Conservation (phyloP, 2,888 invertebrate species). For the Pomacea canaliculata region DNA sequence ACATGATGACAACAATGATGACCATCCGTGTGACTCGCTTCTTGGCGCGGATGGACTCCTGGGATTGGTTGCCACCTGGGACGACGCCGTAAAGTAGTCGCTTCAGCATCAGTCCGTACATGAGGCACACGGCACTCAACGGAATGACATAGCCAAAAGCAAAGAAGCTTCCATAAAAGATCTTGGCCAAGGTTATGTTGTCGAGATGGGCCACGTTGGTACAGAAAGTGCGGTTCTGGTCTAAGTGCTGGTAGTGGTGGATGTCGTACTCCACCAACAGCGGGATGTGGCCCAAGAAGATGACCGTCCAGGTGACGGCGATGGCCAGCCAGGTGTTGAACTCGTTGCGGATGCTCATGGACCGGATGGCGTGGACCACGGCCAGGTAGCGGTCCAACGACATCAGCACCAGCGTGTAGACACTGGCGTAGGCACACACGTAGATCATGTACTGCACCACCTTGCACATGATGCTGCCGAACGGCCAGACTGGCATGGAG, state of each 20-base stretch:
- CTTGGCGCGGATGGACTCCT: conserved; percentile 86
- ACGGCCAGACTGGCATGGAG: conserved; percentile 88
- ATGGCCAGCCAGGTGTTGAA: conserved; percentile 85
- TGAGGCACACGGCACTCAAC: conserved; percentile 84
- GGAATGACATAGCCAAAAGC: conserved; percentile 90
- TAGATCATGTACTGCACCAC: conserved; percentile 91
- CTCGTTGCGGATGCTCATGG: conserved; percentile 87
- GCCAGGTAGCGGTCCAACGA: conserved; percentile 91
- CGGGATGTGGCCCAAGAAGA: conserved; percentile 70
- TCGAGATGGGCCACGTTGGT: conserved; percentile 38
- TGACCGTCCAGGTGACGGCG: conserved; percentile 83
- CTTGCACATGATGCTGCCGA: conserved; percentile 91
- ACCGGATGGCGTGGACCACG: conserved; percentile 91
- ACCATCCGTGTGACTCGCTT: conserved; percentile 93
- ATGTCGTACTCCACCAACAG: conserved; percentile 57
- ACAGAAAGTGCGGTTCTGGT: conserved; percentile 57
- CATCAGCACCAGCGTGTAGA: conserved; percentile 94
- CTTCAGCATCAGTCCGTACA: conserved; percentile 91
- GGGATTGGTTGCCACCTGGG: conserved; percentile 80
- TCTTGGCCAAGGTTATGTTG: conserved; percentile 22
- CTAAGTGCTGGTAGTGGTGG: conserved; percentile 67
- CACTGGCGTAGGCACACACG: conserved; percentile 92
- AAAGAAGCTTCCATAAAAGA: conserved; percentile 75
- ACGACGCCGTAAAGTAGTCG: conserved; percentile 84
- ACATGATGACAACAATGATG: conserved; percentile 89